These are phyloP conservation scores for Rhinogobio ventralis DNA, from an alignment of 2,797 vertebrate species.

Conservation along the genomic window DNA sequence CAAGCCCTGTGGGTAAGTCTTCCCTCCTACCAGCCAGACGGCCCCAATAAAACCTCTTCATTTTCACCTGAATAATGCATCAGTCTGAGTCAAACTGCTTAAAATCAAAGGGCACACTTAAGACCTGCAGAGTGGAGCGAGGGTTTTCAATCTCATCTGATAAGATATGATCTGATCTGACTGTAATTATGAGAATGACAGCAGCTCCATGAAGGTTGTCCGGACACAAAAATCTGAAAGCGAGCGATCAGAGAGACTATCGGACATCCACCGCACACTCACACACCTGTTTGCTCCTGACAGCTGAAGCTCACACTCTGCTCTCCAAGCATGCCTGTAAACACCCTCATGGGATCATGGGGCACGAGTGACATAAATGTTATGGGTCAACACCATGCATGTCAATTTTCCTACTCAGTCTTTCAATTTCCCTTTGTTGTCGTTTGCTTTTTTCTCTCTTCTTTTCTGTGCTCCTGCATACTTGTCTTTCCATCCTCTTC, in stretches of 20 bases:
- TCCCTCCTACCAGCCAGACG: constrained; percentile 9
- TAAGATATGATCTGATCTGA: constrained; percentile 30
- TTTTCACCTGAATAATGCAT: constrained; percentile 49
- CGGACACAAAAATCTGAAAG: constrained; percentile 5
- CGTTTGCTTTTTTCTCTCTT: background rate
- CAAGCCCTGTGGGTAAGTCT: constrained; percentile 94
- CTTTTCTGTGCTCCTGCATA: background rate
- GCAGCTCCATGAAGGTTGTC: constrained; percentile 23
- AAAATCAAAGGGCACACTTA: constrained; percentile 32
- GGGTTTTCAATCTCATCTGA: constrained; percentile 24
- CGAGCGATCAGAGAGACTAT: constrained; percentile 39
- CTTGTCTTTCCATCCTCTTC: constrained; percentile 12
- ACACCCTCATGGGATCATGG: constrained; percentile 65
- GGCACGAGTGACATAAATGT: constrained; percentile 62
- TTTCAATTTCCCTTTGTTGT: constrained; percentile 16
- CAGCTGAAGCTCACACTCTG: constrained; percentile 75
- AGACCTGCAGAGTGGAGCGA: constrained; percentile 7
- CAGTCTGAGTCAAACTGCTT: constrained; percentile 40
- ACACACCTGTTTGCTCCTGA: constrained; percentile 72
- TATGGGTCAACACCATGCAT: constrained; percentile 46
- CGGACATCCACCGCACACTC: constrained; percentile 40
- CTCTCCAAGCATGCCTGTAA: constrained; percentile 69
- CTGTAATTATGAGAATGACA: constrained; percentile 26
- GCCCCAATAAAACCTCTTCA: constrained; percentile 35
- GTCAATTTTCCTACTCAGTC: background rate